These are phyloP conservation scores for Beris chalybata DNA, from an alignment of 2,888 invertebrate genomes.

Conservation along the genomic window DNA sequence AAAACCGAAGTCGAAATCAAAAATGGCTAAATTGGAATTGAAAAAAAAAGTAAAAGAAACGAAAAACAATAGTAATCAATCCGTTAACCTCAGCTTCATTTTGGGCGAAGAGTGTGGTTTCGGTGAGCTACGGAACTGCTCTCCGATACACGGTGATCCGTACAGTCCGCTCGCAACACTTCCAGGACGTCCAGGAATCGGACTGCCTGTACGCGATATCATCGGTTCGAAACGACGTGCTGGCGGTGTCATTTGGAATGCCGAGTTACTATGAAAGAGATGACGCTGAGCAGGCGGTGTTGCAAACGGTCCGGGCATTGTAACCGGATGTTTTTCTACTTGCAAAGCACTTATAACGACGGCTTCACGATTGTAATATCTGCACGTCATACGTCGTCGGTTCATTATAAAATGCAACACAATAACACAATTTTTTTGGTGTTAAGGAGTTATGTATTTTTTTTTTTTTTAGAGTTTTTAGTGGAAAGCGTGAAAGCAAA, in stretches of 20 bases:
- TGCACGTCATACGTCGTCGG: slow-evolving; percentile 55
- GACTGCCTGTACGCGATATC: slow-evolving; percentile 58
- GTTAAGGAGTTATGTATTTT: not conserved
- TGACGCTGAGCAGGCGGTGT: slow-evolving; percentile 69
- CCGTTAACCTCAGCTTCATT: slow-evolving; percentile 82
- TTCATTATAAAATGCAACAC: not conserved
- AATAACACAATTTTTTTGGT: not conserved
- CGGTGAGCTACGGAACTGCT: slow-evolving; percentile 61
- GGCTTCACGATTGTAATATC: slow-evolving; percentile 90
- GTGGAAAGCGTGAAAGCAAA: slow-evolving; percentile 39
- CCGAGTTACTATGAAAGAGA: slow-evolving; percentile 62
- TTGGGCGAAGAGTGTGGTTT: slow-evolving; percentile 83
- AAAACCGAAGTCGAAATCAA: slow-evolving; percentile 17
- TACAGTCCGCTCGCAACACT: slow-evolving; percentile 64
- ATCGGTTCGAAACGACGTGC: slow-evolving; percentile 60
- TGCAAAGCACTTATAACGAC: slow-evolving; percentile 91
- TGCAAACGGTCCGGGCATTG: slow-evolving; percentile 80
- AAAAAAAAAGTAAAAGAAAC: slow-evolving; percentile 25
- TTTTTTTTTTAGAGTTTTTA: slow-evolving; percentile 19
- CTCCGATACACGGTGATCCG: slow-evolving; percentile 63
- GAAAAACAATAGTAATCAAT: slow-evolving; percentile 29
- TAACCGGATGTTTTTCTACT: slow-evolving; percentile 89
- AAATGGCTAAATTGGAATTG: slow-evolving; percentile 17
- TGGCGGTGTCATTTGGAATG: slow-evolving; percentile 67
- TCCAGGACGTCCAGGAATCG: slow-evolving; percentile 62